These are phyloP conservation scores for Drosophila athabasca DNA, from an alignment of 1,140 invertebrate species.

Conservation along the genomic window DNA sequence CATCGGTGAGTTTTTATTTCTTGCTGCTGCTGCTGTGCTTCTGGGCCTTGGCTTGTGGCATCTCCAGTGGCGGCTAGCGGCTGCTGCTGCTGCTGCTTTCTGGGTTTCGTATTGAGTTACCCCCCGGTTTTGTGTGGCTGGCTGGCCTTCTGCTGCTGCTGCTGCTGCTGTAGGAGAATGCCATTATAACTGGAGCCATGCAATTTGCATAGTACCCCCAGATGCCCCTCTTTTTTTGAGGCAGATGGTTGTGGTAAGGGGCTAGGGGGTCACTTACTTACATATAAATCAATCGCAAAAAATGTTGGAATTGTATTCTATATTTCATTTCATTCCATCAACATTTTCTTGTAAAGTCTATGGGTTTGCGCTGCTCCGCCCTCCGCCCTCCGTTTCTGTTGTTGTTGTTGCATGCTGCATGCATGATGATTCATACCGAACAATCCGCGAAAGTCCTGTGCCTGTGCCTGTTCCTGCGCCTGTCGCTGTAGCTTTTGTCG, in stretches of 20 bases:
- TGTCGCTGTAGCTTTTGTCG: conserved; percentile 61
- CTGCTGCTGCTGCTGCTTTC: too few relatives aligned
- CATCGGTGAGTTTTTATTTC: neutral
- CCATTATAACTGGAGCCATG: conserved; percentile 69
- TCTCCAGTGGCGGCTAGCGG: conserved; percentile 22
- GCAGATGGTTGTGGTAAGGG: too few relatives aligned
- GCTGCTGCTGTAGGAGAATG: conserved; percentile 31
- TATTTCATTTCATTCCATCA: conserved; percentile 52
- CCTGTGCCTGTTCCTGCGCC: conserved; percentile 18
- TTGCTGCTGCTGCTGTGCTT: conserved; percentile 1
- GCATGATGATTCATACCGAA: conserved; percentile 33
- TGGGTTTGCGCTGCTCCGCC: too few relatives aligned
- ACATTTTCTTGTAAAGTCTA: conserved; percentile 4
- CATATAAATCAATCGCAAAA: conserved; percentile 46
- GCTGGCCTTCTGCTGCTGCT: conserved; percentile 27
- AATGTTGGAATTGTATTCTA: conserved; percentile 47
- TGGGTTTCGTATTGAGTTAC: conserved; percentile 55
- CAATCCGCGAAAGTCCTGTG: conserved; percentile 47
- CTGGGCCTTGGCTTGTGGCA: conserved; percentile 16
- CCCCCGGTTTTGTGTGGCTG: conserved; percentile 35
- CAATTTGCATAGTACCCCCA: conserved; percentile 56
- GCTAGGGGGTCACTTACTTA: conserved; percentile 26
- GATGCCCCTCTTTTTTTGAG: too few relatives aligned
- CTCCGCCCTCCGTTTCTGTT: neutral
- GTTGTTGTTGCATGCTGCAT: neutral